Evolutionary conservation across 2,888 invertebrate species (phyloP).

Genomic region (Alentia gelatinosa): DNA sequence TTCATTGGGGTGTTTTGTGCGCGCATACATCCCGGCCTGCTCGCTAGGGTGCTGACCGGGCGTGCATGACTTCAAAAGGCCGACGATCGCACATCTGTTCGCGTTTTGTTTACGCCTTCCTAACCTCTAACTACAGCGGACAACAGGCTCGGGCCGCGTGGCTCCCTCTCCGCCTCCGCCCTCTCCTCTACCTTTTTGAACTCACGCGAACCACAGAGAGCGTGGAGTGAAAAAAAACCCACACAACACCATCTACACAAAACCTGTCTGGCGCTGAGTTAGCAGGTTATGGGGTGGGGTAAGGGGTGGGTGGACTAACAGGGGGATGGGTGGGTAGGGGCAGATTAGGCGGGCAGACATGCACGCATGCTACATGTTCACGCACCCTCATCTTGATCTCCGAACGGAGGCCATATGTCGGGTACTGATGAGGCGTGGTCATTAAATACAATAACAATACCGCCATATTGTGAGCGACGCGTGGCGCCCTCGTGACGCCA

Average conservation of each 20-base stretch:
- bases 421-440: background rate
- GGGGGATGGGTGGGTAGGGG: background rate
- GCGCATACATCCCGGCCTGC: background rate
- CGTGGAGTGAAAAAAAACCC: background rate
- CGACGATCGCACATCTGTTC: conserved; percentile 24
- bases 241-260: background rate
- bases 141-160: background rate
- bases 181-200: background rate
- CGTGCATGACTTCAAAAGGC: conserved; percentile 13
- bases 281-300: background rate
- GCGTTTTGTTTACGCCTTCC: conserved; percentile 31
- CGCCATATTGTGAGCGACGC: conserved; percentile 12
- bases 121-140: conserved; percentile 39
- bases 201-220: background rate
- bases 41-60: background rate
- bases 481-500: conserved; percentile 16
- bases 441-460: conserved; percentile 28
- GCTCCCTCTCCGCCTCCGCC: background rate
- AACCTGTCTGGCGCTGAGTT: background rate
- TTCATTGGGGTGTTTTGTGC: background rate
- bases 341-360: background rate
- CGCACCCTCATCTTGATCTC: background rate
- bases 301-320: background rate
- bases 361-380: background rate
- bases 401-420: background rate